Conservation (phyloP, 2,113 vertebrate genomes). For the Lonchura striata region DNA sequence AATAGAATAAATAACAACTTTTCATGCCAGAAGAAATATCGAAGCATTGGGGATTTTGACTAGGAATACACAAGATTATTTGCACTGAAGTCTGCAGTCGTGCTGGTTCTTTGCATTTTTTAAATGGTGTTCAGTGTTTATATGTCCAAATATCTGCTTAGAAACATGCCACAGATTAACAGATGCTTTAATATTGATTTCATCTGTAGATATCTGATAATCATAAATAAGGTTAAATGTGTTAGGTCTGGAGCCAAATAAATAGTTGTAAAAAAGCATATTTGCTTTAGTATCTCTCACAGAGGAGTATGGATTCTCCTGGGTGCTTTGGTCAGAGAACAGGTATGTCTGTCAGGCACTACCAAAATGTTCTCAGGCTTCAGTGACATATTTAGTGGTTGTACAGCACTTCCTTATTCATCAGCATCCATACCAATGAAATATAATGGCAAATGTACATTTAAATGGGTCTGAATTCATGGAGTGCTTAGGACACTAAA, state of each 20-base stretch:
- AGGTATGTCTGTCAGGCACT: neutral
- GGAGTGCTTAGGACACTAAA: slow-evolving; percentile 46
- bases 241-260: neutral
- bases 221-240: neutral
- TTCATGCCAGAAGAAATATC: neutral
- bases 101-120: neutral
- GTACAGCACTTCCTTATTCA: neutral
- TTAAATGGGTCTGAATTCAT: slow-evolving; percentile 51
- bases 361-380: neutral
- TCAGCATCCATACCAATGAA: neutral
- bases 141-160: neutral
- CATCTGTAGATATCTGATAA: neutral
- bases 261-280: neutral
- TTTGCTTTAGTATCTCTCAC: neutral
- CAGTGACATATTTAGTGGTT: neutral
- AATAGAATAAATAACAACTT: neutral
- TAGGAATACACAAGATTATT: neutral
- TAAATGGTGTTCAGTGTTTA: neutral
- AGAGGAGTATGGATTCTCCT: neutral
- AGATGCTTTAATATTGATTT: neutral
- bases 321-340: neutral
- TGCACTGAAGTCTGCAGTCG: neutral
- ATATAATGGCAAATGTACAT: slow-evolving; percentile 5
- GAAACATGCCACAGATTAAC: neutral
- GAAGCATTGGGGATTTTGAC: neutral